Percentiles rank a stretch among this genome's conserved stretches.
Conservation (phyloP, 2,797 vertebrate species). For the Gorsachius magnificus region DNA sequence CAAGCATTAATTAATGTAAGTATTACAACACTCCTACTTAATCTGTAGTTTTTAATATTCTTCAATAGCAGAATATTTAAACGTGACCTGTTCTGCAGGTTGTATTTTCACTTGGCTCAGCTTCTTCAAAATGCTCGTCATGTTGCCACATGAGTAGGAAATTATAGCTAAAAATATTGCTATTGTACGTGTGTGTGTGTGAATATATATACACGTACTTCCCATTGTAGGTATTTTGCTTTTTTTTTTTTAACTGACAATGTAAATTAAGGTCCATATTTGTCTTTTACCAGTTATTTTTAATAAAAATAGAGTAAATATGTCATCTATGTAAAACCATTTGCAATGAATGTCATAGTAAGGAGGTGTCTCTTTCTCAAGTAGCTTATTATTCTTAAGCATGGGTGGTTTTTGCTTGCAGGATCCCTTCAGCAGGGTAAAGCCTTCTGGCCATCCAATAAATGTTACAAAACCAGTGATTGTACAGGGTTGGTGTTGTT, state of each 20-base stretch:
- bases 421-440: neutral
- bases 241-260: neutral
- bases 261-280: neutral
- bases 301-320: neutral
- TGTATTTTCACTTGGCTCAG: constrained; percentile 66
- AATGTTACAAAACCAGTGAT: neutral
- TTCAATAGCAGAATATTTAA: constrained; percentile 68
- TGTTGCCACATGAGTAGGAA: constrained; percentile 65
- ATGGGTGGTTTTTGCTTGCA: neutral
- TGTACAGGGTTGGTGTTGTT: neutral
- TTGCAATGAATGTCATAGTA: neutral
- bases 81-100: constrained; percentile 72
- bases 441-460: neutral
- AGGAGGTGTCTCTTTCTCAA: neutral
- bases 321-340: neutral
- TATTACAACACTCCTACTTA: constrained; percentile 69
- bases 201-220: neutral
- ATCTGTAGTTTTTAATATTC: constrained; percentile 71
- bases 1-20: constrained; percentile 64
- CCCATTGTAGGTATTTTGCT: neutral
- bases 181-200: neutral
- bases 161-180: constrained; percentile 63
- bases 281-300: neutral
- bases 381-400: neutral
- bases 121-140: constrained; percentile 46